phyloP scores from a whole-genome alignment of 2,113 vertebrate species.

The Phaethon lepturus region DNA sequence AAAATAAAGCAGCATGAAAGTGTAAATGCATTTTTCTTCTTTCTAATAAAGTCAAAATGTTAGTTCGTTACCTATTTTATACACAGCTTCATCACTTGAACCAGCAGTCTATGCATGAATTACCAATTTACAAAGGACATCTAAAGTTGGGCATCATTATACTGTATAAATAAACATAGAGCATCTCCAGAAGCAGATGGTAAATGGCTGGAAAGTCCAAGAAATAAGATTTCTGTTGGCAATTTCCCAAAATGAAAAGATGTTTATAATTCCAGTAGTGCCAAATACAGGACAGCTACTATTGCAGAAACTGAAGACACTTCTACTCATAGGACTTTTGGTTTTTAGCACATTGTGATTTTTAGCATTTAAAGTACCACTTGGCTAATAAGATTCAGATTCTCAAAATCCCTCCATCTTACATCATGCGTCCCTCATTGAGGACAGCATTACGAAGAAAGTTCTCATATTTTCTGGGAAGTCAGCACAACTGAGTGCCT shows the following conservation, averaged over 20 bases:
- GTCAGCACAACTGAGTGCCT: too few relatives aligned
- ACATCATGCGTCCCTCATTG: rapidly evolving
- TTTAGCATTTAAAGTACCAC: not conserved
- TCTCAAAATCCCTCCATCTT: not conserved
- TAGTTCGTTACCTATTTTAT: not conserved
- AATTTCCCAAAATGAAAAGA: not conserved
- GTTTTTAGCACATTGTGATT: not conserved
- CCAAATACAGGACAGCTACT: not conserved
- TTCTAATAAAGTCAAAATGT: not conserved
- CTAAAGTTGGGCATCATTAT: not conserved
- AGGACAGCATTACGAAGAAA: not conserved
- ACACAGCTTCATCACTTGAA: not conserved
- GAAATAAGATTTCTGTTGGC: conserved; percentile 5
- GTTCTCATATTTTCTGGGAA: not conserved
- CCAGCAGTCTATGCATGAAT: not conserved
- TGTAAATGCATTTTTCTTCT: not conserved
- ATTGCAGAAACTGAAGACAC: not conserved
- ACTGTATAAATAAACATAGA: not conserved
- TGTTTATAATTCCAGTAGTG: not conserved
- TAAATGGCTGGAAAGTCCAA: conserved; percentile 31
- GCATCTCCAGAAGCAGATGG: conserved; percentile 9
- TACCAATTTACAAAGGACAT: not conserved
- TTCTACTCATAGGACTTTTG: rapidly evolving
- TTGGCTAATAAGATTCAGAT: not conserved
- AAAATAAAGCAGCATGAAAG: not conserved